Evolutionary conservation across 2,797 vertebrate genomes (phyloP).

Genomic region (Megaceryle alcyon): DNA sequence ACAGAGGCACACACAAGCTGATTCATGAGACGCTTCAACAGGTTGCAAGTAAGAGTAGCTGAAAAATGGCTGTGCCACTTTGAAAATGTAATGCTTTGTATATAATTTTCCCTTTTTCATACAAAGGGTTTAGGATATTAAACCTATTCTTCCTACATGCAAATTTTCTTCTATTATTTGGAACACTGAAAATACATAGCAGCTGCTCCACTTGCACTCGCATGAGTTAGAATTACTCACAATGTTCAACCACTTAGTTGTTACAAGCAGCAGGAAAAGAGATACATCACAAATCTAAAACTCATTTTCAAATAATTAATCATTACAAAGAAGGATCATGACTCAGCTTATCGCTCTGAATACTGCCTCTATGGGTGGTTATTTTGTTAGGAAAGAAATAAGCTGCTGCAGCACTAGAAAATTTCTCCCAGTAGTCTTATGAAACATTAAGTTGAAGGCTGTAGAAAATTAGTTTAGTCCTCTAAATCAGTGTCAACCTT

Average conservation of each 20-base stretch:
- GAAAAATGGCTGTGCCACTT: not conserved
- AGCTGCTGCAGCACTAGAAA: not conserved
- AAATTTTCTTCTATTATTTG: slow-evolving; percentile 48
- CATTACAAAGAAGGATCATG: slow-evolving; percentile 63
- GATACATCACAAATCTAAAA: slow-evolving; percentile 47
- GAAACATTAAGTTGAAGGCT: slow-evolving; percentile 7
- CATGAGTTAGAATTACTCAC: slow-evolving; percentile 60
- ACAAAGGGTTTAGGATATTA: not conserved
- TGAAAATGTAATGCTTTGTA: not conserved
- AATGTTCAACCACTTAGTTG: slow-evolving; percentile 23
- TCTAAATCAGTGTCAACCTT: not conserved
- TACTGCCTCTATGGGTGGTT: slow-evolving; percentile 21
- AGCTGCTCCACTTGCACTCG: slow-evolving; percentile 50
- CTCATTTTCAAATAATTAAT: slow-evolving; percentile 67
- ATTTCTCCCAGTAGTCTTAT: not conserved
- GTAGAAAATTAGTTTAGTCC: not conserved
- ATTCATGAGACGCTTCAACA: not conserved
- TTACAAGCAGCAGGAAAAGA: slow-evolving; percentile 56
- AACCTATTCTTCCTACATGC: slow-evolving; percentile 32
- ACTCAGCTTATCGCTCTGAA: slow-evolving; percentile 51
- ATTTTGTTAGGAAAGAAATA: slow-evolving; percentile 33
- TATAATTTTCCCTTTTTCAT: not conserved
- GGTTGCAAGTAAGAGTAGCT: not conserved
- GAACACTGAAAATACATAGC: slow-evolving; percentile 41
- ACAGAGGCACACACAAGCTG: not conserved